These are phyloP conservation scores for Hyppa rectilinea DNA, from an alignment of 2,888 invertebrate species.

Conservation along the genomic window DNA sequence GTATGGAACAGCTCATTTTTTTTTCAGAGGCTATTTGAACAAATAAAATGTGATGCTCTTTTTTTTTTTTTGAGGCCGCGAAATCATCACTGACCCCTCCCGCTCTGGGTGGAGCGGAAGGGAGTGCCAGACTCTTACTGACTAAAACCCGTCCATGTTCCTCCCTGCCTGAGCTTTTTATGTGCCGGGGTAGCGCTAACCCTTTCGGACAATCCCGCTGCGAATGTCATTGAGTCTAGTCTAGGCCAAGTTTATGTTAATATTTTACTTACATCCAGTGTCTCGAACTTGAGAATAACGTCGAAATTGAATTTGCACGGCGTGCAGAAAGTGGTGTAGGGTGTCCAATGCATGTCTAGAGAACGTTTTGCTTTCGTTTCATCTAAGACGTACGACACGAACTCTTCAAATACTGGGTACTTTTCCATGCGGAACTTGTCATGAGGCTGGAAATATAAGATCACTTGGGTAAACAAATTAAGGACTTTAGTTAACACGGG, in stretches of 20 bases:
- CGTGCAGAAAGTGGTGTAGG: slow-evolving; percentile 95
- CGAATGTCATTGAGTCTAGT: slow-evolving; percentile 14
- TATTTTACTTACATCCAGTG: slow-evolving; percentile 91
- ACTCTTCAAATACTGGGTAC: slow-evolving; percentile 95
- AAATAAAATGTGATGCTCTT: too few species aligned
- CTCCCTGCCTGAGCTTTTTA: too few species aligned
- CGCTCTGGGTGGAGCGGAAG: too few species aligned
- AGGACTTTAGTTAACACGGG: background rate
- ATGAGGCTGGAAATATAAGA: slow-evolving; percentile 63
- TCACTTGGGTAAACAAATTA: background rate
- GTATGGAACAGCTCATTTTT: too few species aligned
- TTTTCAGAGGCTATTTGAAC: too few species aligned
- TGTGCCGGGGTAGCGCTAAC: too few species aligned
- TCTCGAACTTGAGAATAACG: slow-evolving; percentile 95
- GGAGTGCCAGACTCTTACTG: too few species aligned
- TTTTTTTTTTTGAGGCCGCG: too few species aligned
- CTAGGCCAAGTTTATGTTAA: slow-evolving; percentile 1
- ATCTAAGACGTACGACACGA: slow-evolving; percentile 94
- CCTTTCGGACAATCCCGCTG: too few species aligned
- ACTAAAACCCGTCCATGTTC: too few species aligned
- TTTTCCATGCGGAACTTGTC: slow-evolving; percentile 80
- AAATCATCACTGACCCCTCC: too few species aligned
- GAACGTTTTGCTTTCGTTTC: slow-evolving; percentile 91
- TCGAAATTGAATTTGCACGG: slow-evolving; percentile 96
- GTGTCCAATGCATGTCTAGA: slow-evolving; percentile 97